These are phyloP conservation scores for Acronicta psi DNA, from an alignment of 2,888 invertebrate species.

Conservation along the genomic window DNA sequence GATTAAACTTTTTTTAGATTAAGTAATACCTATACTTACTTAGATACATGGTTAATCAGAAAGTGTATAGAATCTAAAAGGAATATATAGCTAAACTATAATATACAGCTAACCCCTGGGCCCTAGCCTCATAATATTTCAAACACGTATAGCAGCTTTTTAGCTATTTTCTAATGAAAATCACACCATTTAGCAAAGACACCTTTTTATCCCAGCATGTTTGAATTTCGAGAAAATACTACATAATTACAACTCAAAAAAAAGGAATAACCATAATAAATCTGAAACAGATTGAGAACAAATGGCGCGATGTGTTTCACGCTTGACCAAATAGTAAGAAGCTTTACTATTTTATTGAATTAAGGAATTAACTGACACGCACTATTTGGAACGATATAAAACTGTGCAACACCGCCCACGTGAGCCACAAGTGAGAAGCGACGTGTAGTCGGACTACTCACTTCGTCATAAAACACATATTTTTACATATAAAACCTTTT, in stretches of 20 bases:
- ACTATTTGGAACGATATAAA: slow-evolving; percentile 82
- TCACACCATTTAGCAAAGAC: too few species aligned
- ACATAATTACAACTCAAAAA: background rate
- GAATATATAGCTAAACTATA: too few species aligned
- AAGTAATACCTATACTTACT: too few species aligned
- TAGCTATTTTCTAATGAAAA: too few species aligned
- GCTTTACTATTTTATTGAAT: slow-evolving; percentile 88
- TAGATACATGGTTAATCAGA: too few species aligned
- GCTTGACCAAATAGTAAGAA: slow-evolving; percentile 85
- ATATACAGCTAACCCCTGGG: too few species aligned
- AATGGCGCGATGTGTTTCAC: slow-evolving; percentile 72
- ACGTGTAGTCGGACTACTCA: slow-evolving; percentile 88
- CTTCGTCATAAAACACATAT: slow-evolving; percentile 75
- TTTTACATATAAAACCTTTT: slow-evolving; percentile 53
- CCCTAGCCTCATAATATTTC: too few species aligned
- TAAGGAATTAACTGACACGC: slow-evolving; percentile 88
- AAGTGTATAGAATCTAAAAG: too few species aligned
- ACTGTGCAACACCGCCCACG: slow-evolving; percentile 55
- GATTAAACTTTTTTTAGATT: too few species aligned
- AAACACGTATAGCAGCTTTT: too few species aligned
- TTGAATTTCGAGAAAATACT: background rate
- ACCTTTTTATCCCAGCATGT: background rate
- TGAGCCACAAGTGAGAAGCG: slow-evolving; percentile 88
- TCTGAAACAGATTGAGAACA: slow-evolving; percentile 79
- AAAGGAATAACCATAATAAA: slow-evolving; percentile 55